These are phyloP conservation scores for Tympanuchus pallidicinctus DNA, from an alignment of 2,113 vertebrate species.

Conservation along the genomic window DNA sequence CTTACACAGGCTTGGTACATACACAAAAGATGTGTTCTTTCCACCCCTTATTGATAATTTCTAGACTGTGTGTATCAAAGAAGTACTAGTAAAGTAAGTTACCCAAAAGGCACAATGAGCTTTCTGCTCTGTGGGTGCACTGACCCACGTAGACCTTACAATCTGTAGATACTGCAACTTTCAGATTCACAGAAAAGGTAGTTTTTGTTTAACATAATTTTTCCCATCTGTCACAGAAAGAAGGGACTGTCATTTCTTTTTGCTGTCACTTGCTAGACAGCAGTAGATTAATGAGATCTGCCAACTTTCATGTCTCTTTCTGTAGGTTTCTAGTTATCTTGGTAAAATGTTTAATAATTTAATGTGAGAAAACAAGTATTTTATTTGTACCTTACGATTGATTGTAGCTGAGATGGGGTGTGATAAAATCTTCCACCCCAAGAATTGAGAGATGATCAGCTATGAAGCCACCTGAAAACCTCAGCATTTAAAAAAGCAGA, in stretches of 20 bases:
- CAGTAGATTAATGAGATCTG: background rate
- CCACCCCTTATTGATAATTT: background rate
- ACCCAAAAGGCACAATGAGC: background rate
- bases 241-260: background rate
- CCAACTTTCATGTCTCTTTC: background rate
- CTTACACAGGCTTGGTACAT: background rate
- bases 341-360: conserved; percentile 11
- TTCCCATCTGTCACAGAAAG: background rate
- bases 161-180: background rate
- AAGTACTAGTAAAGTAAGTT: background rate
- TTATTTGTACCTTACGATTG: background rate
- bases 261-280: background rate
- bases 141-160: background rate
- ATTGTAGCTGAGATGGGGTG: background rate
- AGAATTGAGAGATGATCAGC: background rate
- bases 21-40: background rate
- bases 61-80: background rate
- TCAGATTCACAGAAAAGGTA: background rate
- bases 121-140: background rate
- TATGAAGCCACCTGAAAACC: background rate
- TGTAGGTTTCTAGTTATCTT: background rate
- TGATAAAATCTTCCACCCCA: background rate
- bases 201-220: background rate
- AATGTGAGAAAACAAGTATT: background rate
- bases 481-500: background rate